Percentiles rank a stretch among this genome's conserved stretches.
These are phyloP conservation scores for Chromoteleia sp. DNA, from an alignment of 2,888 invertebrate genomes.

Conservation along the genomic window DNA sequence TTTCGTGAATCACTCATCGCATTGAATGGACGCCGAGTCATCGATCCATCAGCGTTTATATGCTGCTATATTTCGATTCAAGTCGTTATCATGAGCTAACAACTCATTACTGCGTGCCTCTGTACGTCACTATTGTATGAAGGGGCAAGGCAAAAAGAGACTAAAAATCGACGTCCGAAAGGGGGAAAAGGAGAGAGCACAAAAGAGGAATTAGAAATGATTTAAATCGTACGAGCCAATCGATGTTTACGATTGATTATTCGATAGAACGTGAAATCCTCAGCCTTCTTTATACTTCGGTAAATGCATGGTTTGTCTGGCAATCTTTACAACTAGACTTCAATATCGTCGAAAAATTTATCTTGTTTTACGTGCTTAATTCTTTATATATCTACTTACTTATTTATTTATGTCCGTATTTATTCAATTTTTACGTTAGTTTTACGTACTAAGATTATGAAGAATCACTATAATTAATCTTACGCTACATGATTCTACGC, in stretches of 20 bases:
- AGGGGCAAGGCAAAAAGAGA: slow-evolving; percentile 37
- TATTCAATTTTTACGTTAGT: no score
- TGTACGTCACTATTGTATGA: slow-evolving; percentile 56
- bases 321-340: not conserved
- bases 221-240: slow-evolving; percentile 53
- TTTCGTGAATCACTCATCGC: slow-evolving; percentile 74
- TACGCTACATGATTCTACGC: no score
- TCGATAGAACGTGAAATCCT: slow-evolving; percentile 5
- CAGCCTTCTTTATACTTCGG: not conserved
- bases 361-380: no score
- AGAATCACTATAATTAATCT: no score
- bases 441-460: no score
- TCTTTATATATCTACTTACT: no score
- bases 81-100: slow-evolving; percentile 63
- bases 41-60: slow-evolving; percentile 72
- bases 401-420: no score
- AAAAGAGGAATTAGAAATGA: slow-evolving; percentile 59
- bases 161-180: slow-evolving; percentile 49
- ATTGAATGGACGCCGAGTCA: slow-evolving; percentile 70
- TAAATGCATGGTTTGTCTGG: not conserved
- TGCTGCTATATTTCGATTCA: slow-evolving; percentile 66
- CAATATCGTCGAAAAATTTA: no score
- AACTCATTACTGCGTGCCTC: slow-evolving; percentile 58
- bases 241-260: slow-evolving; percentile 18
- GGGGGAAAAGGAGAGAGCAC: slow-evolving; percentile 6